Percentiles rank a stretch among this genome's conserved stretches.
Conservation (phyloP, 1,140 invertebrate species). For the Octopus sinensis region DNA sequence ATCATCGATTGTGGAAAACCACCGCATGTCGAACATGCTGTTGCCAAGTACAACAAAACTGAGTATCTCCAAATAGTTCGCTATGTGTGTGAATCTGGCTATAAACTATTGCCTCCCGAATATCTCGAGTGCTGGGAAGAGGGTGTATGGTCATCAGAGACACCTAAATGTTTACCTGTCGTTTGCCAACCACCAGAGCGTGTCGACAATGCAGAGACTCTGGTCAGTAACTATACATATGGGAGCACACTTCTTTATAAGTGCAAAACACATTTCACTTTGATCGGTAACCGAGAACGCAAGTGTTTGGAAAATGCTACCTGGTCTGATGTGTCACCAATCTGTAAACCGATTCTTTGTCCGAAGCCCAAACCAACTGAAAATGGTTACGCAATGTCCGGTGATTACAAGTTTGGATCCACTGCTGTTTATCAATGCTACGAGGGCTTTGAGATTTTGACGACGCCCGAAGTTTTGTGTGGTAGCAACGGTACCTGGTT, state of each 20-base stretch:
- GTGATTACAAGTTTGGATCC: conserved; percentile 29
- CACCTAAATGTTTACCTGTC: conserved; percentile 69
- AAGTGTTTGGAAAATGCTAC: conserved; percentile 49
- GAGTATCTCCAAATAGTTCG: conserved; percentile 30
- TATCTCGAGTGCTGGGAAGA: conserved; percentile 78
- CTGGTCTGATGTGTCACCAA: conserved; percentile 50
- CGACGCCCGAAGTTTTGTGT: conserved; percentile 48
- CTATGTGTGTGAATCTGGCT: conserved; percentile 81
- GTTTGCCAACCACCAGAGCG: conserved; percentile 34
- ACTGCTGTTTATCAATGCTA: conserved; percentile 72
- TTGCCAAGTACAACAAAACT: conserved; percentile 15
- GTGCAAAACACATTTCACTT: conserved; percentile 55
- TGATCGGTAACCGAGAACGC: conserved; percentile 48
- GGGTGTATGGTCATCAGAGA: conserved; percentile 78
- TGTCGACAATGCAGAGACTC: conserved; percentile 32
- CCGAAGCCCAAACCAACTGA: conserved; percentile 30
- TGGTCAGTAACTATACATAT: conserved; percentile 57
- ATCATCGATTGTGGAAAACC: conserved; percentile 37
- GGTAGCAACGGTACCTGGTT: conserved; percentile 53
- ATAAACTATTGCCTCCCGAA: conserved; percentile 65
- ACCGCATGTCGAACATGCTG: conserved; percentile 32
- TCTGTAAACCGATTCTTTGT: conserved; percentile 34
- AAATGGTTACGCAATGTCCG: conserved; percentile 37
- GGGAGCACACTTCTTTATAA: conserved; percentile 60
- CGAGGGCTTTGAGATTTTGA: conserved; percentile 64